phyloP scores from a whole-genome alignment of 64 coral and sea anemone species.

The Montipora cactus region DNA sequence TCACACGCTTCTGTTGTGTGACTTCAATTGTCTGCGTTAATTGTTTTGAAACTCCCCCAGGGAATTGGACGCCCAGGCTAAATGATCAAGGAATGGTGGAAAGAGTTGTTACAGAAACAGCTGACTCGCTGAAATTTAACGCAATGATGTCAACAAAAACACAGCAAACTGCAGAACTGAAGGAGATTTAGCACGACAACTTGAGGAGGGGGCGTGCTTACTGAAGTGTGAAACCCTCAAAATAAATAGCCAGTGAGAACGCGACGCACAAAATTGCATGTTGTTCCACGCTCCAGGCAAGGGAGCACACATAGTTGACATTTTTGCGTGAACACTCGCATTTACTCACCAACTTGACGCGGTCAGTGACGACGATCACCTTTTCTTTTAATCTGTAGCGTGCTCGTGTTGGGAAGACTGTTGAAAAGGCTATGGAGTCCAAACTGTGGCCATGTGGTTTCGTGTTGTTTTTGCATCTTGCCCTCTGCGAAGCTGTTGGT shows the following conservation, averaged over 20 bases:
- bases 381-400: background rate
- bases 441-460: background rate
- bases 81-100: background rate
- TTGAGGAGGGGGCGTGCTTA: background rate
- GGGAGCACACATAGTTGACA: background rate
- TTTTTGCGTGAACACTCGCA: background rate
- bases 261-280: background rate
- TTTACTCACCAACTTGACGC: background rate
- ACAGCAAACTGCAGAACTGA: background rate
- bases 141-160: background rate
- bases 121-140: background rate
- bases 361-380: background rate
- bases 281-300: background rate
- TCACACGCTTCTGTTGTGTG: constrained; percentile 51
- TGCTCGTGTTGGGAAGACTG: background rate
- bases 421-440: background rate
- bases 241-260: background rate
- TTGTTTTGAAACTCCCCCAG: constrained; percentile 59
- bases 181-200: background rate
- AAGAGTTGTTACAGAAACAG: background rate
- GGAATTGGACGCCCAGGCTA: constrained; percentile 40
- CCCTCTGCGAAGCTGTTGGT: background rate
- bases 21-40: constrained; percentile 54
- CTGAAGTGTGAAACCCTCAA: constrained; percentile 9
- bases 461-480: background rate